Base-by-base conservation (phyloP, 2,797 vertebrate species). In the Hipposideros larvatus region DNA sequence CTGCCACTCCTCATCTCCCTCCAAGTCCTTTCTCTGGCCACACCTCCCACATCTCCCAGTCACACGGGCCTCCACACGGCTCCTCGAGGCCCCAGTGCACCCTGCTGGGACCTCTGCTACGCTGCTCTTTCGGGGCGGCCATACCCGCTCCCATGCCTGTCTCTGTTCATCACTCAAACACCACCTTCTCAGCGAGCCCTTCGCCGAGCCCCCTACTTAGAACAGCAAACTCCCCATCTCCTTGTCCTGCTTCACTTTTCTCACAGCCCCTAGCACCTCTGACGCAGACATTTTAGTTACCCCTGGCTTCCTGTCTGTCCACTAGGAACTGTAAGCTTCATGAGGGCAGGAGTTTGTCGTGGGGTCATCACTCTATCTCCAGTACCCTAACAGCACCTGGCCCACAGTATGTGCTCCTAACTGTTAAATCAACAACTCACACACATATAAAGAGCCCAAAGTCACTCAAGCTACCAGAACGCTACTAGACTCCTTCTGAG, bases 121-220 rank as follows among this genome's bases (percentile, higher is more conserved):
- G 18, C 26, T 0, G 10, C n/a, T 53, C 65, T 1, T 1, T 84
- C 53, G 15, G 0, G 2, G 16, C 0, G 1, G 7, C 48, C 46
- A 0, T 7, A 1, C 11, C 34, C 0, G 26, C 46, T 24, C 79
- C n/a, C 13, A 7, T 1, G 22, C 41, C n/a, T 15, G 68, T 21
- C 34, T 0, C 41, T 0, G 48, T n/a, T n/a, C 41, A 11, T 28
- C 2, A 57, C 70, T 31, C 70, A 73, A 15, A 19, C 31, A 6
- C 31, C 34, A 46, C 43, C 61, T 41, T 21, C 73, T n/a, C 24
- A 11, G 61, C 18, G 0, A 41, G 74, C 41, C 43, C 80, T 34
- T 16, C 16, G 1, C 73, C 2, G 2, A 46, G 53, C 8, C 18
- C 26, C 65, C n/a, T 28, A 28, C 13, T 31, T 78, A 78, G 71